Percentiles rank a stretch among this genome's conserved stretches.
Evolutionary conservation across 2,113 vertebrate species (phyloP).

Genomic region (Spea bombifrons): DNA sequence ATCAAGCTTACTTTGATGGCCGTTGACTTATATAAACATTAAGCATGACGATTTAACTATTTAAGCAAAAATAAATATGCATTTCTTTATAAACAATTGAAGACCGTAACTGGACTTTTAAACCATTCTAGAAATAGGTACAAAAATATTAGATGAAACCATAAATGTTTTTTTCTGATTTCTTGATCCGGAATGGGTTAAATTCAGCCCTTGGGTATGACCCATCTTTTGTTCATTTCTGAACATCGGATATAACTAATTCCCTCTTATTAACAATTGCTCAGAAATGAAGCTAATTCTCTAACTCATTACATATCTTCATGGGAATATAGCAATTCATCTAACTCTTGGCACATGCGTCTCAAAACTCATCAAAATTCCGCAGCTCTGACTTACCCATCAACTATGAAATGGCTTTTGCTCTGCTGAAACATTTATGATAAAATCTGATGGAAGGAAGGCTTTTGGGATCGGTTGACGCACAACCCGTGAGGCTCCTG

Average conservation of each 20-base stretch:
- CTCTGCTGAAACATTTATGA: slow-evolving; percentile 34
- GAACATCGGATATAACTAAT: slow-evolving; percentile 44
- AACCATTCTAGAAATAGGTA: too few relatives aligned
- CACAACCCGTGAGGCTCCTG: slow-evolving; percentile 6
- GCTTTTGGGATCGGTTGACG: slow-evolving; percentile 13
- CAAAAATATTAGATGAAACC: too few relatives aligned
- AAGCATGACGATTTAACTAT: too few relatives aligned
- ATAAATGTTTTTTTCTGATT: too few relatives aligned
- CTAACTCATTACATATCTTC: slow-evolving; percentile 44
- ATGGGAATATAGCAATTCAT: slow-evolving; percentile 43
- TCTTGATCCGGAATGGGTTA: background rate
- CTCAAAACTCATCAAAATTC: slow-evolving; percentile 44
- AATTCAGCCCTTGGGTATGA: background rate
- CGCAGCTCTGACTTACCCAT: slow-evolving; percentile 28
- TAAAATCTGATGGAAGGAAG: slow-evolving; percentile 31
- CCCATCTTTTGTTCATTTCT: slow-evolving; percentile 4
- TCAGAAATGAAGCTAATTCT: slow-evolving; percentile 44
- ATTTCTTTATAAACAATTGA: too few relatives aligned
- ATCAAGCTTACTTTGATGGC: too few relatives aligned
- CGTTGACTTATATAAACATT: too few relatives aligned
- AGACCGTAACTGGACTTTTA: too few relatives aligned
- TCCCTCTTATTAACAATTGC: slow-evolving; percentile 31
- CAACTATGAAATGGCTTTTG: slow-evolving; percentile 46
- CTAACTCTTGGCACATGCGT: slow-evolving; percentile 29
- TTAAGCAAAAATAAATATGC: too few relatives aligned